Percentiles rank a stretch among this genome's conserved stretches.
These are phyloP conservation scores for Athene cunicularia DNA, from an alignment of 2,113 vertebrate species.

Conservation along the genomic window DNA sequence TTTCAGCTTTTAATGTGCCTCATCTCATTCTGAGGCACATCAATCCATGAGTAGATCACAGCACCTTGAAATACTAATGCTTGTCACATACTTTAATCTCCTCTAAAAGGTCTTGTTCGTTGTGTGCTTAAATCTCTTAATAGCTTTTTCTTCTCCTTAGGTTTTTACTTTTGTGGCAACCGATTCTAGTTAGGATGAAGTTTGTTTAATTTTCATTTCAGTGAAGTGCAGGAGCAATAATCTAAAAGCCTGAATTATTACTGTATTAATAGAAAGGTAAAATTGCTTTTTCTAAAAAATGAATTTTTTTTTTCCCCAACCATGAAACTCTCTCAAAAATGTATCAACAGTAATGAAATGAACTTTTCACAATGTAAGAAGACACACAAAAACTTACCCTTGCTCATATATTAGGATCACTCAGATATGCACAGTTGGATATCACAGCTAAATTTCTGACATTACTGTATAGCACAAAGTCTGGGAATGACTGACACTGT, in stretches of 20 bases:
- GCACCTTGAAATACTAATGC: slow-evolving; percentile 76
- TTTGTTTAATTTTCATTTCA: slow-evolving; percentile 54
- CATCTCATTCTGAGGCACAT: slow-evolving; percentile 76
- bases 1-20: slow-evolving; percentile 77
- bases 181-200: slow-evolving; percentile 26
- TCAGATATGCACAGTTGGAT: background rate
- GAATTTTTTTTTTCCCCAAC: background rate
- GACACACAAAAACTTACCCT: too few species aligned
- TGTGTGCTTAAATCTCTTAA: slow-evolving; percentile 74
- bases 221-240: slow-evolving; percentile 7
- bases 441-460: background rate
- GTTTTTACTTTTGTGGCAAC: slow-evolving; percentile 72
- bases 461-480: background rate
- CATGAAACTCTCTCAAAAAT: background rate
- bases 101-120: slow-evolving; percentile 71
- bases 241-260: slow-evolving; percentile 32
- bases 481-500: background rate
- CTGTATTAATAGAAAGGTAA: slow-evolving; percentile 24
- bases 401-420: background rate
- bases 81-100: slow-evolving; percentile 75
- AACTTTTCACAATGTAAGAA: background rate
- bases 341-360: background rate
- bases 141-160: slow-evolving; percentile 49
- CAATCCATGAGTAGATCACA: slow-evolving; percentile 72
- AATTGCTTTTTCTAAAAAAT: background rate